Percentiles rank a stretch among this genome's conserved stretches.
These are phyloP conservation scores for Oryzias curvinotus DNA, from an alignment of 2,113 vertebrate genomes.

Conservation along the genomic window DNA sequence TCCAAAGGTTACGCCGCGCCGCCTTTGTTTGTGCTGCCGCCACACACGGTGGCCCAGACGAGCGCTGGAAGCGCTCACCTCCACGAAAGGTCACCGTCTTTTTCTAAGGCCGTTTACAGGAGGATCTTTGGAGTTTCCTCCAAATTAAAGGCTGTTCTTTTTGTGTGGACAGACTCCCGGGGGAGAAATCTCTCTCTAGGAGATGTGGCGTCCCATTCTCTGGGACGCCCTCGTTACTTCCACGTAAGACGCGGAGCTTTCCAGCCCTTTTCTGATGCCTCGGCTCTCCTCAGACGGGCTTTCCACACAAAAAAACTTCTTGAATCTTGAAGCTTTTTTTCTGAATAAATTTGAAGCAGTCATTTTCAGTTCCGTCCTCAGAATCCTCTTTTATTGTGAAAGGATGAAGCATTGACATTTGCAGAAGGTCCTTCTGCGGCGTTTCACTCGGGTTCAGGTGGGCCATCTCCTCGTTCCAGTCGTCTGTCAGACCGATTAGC, in stretches of 20 bases:
- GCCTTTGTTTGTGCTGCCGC: constrained; percentile 37
- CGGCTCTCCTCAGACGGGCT: not conserved
- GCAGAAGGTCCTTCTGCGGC: too few relatives aligned
- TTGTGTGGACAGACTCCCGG: not conserved
- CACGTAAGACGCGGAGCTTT: constrained; percentile 30
- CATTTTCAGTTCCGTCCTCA: too few relatives aligned
- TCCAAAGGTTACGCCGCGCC: constrained; percentile 47
- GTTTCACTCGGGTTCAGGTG: too few relatives aligned
- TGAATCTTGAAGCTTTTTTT: too few relatives aligned
- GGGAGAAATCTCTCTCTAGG: not conserved
- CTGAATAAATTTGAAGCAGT: too few relatives aligned
- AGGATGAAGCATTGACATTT: too few relatives aligned
- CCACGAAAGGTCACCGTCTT: constrained; percentile 7
- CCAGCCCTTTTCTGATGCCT: constrained; percentile 36
- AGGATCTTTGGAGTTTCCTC: not conserved
- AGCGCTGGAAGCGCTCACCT: not conserved
- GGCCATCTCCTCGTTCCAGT: too few relatives aligned
- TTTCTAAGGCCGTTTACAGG: constrained; percentile 4
- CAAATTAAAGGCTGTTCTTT: not conserved
- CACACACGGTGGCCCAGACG: constrained; percentile 10
- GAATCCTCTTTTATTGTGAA: too few relatives aligned
- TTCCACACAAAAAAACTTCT: too few relatives aligned
- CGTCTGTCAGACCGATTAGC: too few relatives aligned
- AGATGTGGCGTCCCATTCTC: constrained; percentile 14
- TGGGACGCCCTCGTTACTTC: constrained; percentile 44